phyloP scores from a whole-genome alignment of 2,888 invertebrate species.

The Falcaria lacertinaria region DNA sequence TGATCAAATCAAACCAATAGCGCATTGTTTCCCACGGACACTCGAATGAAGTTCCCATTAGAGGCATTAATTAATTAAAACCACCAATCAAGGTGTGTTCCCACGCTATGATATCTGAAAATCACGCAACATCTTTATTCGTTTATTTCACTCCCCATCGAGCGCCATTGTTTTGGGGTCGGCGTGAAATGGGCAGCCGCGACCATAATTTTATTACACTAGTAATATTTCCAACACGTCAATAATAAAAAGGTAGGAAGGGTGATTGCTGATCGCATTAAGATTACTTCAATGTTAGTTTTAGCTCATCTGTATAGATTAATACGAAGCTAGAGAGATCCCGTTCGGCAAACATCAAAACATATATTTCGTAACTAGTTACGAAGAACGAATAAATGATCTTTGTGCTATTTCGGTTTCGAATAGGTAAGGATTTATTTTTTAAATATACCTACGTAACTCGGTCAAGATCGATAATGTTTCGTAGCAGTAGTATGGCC shows the following conservation, averaged over 20 bases:
- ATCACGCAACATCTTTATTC: slow-evolving; percentile 79
- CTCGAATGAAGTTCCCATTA: slow-evolving; percentile 41
- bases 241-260: slow-evolving; percentile 4
- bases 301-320: too few species aligned
- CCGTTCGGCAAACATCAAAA: too few species aligned
- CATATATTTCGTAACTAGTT: too few species aligned
- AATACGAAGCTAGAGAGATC: too few species aligned
- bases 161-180: slow-evolving; percentile 71
- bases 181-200: slow-evolving; percentile 66
- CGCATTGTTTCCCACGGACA: slow-evolving; percentile 55
- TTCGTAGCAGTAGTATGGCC: too few species aligned
- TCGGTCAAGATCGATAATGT: too few species aligned
- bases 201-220: slow-evolving; percentile 41
- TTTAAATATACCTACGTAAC: too few species aligned
- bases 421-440: too few species aligned
- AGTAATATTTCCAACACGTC: slow-evolving; percentile 37
- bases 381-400: too few species aligned
- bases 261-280: slow-evolving; percentile 8
- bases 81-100: slow-evolving; percentile 73
- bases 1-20: background rate
- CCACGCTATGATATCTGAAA: slow-evolving; percentile 72
- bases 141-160: slow-evolving; percentile 57
- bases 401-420: too few species aligned
- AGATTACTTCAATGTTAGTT: slow-evolving; percentile 11
- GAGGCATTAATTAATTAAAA: slow-evolving; percentile 69